Base-by-base conservation (phyloP, 2,888 invertebrate species). In the Xylota sylvarum region DNA sequence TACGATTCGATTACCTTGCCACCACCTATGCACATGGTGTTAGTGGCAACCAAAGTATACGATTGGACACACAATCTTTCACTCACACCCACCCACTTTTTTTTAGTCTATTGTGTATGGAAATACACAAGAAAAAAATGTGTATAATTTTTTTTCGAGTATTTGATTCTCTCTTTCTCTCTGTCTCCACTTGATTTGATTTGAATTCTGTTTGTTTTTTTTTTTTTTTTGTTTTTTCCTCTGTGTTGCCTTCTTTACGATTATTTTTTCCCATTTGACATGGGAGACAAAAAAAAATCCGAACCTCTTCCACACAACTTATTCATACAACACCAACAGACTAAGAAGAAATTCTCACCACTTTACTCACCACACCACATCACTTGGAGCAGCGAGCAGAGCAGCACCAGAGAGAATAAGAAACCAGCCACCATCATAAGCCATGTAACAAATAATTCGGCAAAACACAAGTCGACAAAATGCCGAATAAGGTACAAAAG, bases 21-120 rank as follows among this genome's bases (percentile, higher is more conserved):
- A 86, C 82, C 82, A 86, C 86, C 86, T 86, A 86, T 86, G 82
- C 86, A 86, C 82, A 86, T 86, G 82, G 86, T 82, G 82, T 86
- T 86, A 82, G 86, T 86, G 86, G 73, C 86, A 86, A 82, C 86
- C 86, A 82, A 86, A 86, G 86, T 86, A 86, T 86, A 82, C 86
- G 86, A 86, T 79, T 84, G 77, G 85, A 81, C 83, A 78, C 80
- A 83, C 81, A 81, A 86, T 81, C 76, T 73, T 87, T 81, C 87
- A 88, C 85, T 78, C 82, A 85, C 82, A 85, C 72, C 74, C 88
- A 81, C 74, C 82, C 88, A 87, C 88, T 88, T 89, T 88, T 88
- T 85, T 88, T 88, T 32, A 4, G 50, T 74, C 86, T 82, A 86
- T 86, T 86, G 86, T 86, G 82, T 82, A 81, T 80, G 70, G 70